Conservation (phyloP, 2,888 invertebrate genomes). For the Standfussiana lucernea region DNA sequence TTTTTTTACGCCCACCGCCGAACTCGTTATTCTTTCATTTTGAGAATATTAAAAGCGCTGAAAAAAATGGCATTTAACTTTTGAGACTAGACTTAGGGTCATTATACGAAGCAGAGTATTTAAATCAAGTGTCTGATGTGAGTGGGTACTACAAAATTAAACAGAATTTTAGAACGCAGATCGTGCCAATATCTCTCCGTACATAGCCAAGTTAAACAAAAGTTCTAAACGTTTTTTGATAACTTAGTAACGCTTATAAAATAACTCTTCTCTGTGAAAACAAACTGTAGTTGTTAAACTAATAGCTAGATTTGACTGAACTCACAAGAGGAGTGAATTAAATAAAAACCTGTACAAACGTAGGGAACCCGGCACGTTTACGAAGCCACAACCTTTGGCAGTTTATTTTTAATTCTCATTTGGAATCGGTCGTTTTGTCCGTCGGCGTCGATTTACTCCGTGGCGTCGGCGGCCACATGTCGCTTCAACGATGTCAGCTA, state of each 20-base stretch:
- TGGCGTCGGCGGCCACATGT: conserved; percentile 83
- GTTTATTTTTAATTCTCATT: conserved; percentile 79
- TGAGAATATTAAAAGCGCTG: conserved; percentile 36
- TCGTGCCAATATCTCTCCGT: conserved; percentile 8
- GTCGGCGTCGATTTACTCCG: too few relatives aligned
- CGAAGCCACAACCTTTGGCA: conserved; percentile 65
- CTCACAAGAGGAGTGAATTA: conserved; percentile 65
- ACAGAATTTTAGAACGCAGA: conserved; percentile 16
- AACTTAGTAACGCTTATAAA: conserved; percentile 24
- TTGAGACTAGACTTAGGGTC: conserved; percentile 42
- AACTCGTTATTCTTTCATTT: conserved; percentile 65
- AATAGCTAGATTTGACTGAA: conserved; percentile 59
- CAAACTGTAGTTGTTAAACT: conserved; percentile 37
- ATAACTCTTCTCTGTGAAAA: conserved; percentile 37
- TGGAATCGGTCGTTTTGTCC: conserved; percentile 82
- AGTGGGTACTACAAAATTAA: conserved; percentile 21
- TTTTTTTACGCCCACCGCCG: conserved; percentile 54
- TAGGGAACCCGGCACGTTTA: conserved; percentile 62
- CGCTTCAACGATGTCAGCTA: conserved; percentile 74
- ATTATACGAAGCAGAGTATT: conserved; percentile 37
- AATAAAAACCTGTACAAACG: conserved; percentile 59
- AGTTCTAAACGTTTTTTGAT: conserved; percentile 10
- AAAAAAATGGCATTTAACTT: conserved; percentile 52
- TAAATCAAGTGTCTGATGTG: conserved; percentile 27
- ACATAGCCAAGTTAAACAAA: conserved; percentile 21